These are phyloP conservation scores for Lepidurus arcticus DNA, from an alignment of 1,140 invertebrate species.

Conservation along the genomic window DNA sequence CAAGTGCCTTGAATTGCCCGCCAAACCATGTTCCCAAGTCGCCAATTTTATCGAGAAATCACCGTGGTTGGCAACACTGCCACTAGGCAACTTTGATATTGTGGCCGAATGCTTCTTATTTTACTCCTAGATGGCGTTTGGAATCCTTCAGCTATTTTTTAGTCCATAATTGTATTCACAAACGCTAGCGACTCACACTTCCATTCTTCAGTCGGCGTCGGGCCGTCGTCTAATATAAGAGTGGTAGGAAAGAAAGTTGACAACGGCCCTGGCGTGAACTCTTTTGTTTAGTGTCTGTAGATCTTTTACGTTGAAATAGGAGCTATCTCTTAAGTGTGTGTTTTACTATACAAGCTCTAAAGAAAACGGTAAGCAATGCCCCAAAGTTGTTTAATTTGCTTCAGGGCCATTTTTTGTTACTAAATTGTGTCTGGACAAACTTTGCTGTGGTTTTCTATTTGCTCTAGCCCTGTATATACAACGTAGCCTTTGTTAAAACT, in stretches of 20 bases:
- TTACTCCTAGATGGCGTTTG: not conserved
- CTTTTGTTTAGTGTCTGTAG: not conserved
- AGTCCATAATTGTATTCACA: not conserved
- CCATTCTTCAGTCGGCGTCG: slow-evolving; percentile 10
- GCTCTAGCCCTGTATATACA: not conserved
- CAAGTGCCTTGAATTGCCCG: no score
- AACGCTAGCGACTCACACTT: not conserved
- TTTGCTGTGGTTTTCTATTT: not conserved
- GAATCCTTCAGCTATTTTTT: not conserved
- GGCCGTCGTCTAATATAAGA: not conserved
- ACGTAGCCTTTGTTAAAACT: no score
- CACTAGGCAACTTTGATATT: no score
- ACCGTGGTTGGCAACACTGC: no score
- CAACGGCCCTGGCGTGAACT: slow-evolving; percentile 13
- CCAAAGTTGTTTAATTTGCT: not conserved
- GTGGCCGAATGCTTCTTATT: no score
- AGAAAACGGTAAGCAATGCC: not conserved
- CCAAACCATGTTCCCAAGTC: no score
- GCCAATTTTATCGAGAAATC: no score
- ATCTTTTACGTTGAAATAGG: not conserved
- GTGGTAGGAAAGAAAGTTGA: not conserved
- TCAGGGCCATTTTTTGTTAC: not conserved
- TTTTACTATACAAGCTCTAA: not conserved
- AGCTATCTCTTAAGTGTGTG: not conserved
- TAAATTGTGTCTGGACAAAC: not conserved